phyloP scores from a whole-genome alignment of 1,140 invertebrate species.

The Drosophila fuyamai region DNA sequence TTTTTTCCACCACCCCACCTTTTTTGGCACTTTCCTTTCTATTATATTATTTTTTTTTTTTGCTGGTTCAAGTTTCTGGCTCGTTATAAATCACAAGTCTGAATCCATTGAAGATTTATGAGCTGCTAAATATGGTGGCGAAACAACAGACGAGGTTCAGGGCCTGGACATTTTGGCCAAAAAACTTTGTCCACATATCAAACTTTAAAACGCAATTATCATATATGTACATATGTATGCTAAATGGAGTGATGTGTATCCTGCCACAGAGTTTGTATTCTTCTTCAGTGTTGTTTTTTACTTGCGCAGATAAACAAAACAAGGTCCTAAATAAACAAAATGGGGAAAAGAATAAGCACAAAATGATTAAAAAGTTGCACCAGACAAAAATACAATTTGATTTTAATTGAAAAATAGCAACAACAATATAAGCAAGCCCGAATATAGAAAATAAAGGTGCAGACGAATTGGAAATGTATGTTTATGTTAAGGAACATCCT shows the following conservation, averaged over 20 bases:
- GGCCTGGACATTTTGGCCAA: slow-evolving; percentile 18
- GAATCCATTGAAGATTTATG: slow-evolving; percentile 75
- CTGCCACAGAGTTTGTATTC: slow-evolving; percentile 20
- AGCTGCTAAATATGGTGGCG: slow-evolving; percentile 72
- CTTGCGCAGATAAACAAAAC: slow-evolving; percentile 70
- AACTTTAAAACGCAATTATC: slow-evolving; percentile 71
- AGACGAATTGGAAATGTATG: slow-evolving; percentile 13
- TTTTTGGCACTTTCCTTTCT: slow-evolving; percentile 3
- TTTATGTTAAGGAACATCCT: background rate
- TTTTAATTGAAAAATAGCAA: slow-evolving; percentile 77
- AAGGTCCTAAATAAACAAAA: slow-evolving; percentile 74
- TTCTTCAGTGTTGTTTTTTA: slow-evolving; percentile 57
- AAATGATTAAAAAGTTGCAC: slow-evolving; percentile 43
- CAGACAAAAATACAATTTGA: slow-evolving; percentile 66
- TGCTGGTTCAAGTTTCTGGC: slow-evolving; percentile 40
- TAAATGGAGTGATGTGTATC: slow-evolving; percentile 8
- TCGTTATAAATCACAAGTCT: slow-evolving; percentile 70
- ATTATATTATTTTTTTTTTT: slow-evolving; percentile 13
- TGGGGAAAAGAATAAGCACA: slow-evolving; percentile 31
- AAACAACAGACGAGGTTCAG: slow-evolving; percentile 24
- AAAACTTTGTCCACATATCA: slow-evolving; percentile 58
- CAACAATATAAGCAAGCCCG: slow-evolving; percentile 5
- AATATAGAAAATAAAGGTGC: slow-evolving; percentile 6
- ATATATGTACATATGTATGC: slow-evolving; percentile 43
- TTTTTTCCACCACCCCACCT: background rate